A percentile compares a stretch with the other conserved stretches of the same genome.
Conservation (phyloP, 2,113 vertebrate species). For the Colaptes auratus region DNA sequence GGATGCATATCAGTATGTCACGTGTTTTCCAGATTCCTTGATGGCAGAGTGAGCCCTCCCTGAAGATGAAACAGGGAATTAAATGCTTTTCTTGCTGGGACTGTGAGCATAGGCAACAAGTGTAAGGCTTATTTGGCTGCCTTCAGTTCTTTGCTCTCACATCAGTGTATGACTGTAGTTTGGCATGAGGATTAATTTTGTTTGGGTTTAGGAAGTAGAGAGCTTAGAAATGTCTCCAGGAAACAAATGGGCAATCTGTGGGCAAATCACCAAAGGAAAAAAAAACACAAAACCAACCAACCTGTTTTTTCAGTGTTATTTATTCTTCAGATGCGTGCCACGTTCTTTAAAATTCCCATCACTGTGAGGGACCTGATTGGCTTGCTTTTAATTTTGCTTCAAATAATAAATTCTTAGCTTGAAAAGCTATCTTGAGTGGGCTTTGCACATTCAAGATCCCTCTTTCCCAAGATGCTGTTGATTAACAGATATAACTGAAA, state of each 20-base stretch:
- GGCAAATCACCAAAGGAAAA: background rate
- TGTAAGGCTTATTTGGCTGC: background rate
- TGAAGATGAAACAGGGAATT: background rate
- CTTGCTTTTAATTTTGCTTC: slow-evolving; percentile 12
- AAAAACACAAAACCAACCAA: background rate
- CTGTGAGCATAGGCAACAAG: background rate
- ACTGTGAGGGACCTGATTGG: background rate
- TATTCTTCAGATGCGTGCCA: background rate
- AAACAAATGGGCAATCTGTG: background rate
- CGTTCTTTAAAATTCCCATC: background rate
- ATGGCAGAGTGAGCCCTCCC: background rate
- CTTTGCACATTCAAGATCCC: background rate
- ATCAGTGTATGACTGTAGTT: background rate
- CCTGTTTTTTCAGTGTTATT: background rate
- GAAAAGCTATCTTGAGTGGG: background rate
- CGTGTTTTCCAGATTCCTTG: background rate
- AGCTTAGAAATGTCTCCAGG: background rate
- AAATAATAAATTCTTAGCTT: background rate
- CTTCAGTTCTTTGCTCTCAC: background rate
- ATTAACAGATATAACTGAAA: background rate
- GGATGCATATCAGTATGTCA: background rate
- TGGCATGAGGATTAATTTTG: background rate
- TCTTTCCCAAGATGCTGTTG: background rate
- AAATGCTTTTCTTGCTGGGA: background rate
- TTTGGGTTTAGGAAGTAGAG: background rate